Evolutionary conservation across 2,797 vertebrate species (phyloP).

Genomic region (Dipus sagitta): DNA sequence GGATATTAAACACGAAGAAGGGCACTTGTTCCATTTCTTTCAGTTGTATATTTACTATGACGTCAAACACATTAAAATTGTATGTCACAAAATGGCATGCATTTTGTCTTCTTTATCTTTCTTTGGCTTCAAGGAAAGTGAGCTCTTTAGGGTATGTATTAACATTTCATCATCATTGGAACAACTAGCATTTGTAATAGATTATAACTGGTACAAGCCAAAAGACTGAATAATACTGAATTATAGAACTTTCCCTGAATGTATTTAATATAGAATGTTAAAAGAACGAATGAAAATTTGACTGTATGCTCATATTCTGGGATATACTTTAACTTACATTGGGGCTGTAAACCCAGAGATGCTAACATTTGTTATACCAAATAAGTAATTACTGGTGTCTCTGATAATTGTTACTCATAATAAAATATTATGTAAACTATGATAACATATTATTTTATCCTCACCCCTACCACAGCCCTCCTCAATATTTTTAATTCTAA

Average conservation of each 20-base stretch:
- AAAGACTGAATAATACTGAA: conserved; percentile 85
- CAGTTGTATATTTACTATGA: background rate
- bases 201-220: conserved; percentile 87
- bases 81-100: background rate
- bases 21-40: conserved; percentile 12
- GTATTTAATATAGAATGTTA: conserved; percentile 85
- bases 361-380: background rate
- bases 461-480: background rate
- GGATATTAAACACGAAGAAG: background rate
- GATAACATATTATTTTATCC: background rate
- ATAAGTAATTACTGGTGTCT: background rate
- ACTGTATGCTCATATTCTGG: conserved; percentile 82
- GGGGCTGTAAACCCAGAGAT: background rate
- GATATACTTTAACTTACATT: conserved; percentile 30
- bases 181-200: conserved; percentile 87
- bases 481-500: background rate
- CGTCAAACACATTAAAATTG: background rate
- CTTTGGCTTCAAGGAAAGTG: background rate
- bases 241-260: conserved; percentile 87
- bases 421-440: background rate
- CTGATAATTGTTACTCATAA: background rate
- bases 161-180: conserved; percentile 83
- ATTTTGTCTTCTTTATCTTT: background rate
- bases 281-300: conserved; percentile 87
- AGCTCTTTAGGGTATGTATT: background rate